phyloP scores from a whole-genome alignment of 2,888 invertebrate genomes.

The Drosophila sordidapex region DNA sequence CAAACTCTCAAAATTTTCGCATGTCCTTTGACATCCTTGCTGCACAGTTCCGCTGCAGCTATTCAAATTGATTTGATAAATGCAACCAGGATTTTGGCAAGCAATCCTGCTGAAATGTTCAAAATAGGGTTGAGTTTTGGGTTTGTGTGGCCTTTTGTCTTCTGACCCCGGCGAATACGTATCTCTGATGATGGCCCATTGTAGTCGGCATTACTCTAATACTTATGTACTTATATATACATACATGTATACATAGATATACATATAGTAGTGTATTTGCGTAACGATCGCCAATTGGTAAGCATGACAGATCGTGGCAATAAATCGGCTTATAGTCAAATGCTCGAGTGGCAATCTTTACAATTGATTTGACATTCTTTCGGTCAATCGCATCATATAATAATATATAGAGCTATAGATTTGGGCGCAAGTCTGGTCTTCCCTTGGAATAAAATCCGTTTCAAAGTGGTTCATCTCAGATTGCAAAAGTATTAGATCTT shows the following conservation, averaged over 20 bases:
- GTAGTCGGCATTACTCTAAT: slow-evolving; percentile 21
- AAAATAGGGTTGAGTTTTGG: slow-evolving; percentile 44
- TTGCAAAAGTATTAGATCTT: too few relatives aligned
- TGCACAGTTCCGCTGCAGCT: slow-evolving; percentile 19
- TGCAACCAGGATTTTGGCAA: slow-evolving; percentile 37
- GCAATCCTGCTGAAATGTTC: slow-evolving; percentile 62
- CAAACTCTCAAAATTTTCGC: slow-evolving; percentile 28
- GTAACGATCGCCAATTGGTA: slow-evolving; percentile 48
- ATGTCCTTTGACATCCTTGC: slow-evolving; percentile 47
- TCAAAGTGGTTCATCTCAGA: not conserved
- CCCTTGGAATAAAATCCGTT: not conserved
- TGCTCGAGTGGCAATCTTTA: not conserved
- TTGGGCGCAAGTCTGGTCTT: not conserved
- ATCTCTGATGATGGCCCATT: slow-evolving; percentile 37
- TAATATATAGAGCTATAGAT: not conserved
- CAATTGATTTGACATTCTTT: slow-evolving; percentile 4
- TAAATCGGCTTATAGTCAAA: slow-evolving; percentile 12
- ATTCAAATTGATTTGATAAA: slow-evolving; percentile 66
- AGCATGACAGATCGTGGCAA: slow-evolving; percentile 9
- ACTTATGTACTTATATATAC: not conserved
- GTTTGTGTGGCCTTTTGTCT: slow-evolving; percentile 39
- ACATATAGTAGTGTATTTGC: slow-evolving; percentile 48
- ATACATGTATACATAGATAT: not conserved
- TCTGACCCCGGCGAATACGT: slow-evolving; percentile 10
- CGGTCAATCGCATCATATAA: not conserved